Conservation (phyloP, 2,888 invertebrate species). For the Thumatha senex region DNA sequence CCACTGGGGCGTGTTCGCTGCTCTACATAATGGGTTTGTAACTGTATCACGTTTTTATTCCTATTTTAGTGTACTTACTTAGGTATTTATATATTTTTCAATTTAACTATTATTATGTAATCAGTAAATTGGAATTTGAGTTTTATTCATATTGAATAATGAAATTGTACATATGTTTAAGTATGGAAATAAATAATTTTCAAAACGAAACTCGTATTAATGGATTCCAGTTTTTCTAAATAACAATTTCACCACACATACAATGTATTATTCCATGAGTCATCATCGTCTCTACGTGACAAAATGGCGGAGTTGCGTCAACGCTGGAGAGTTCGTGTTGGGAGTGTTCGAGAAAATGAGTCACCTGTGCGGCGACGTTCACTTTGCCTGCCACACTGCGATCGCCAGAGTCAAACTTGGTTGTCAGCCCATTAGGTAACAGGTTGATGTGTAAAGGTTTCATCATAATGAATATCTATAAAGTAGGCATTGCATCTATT, state of each 20-base stretch:
- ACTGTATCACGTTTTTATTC: constrained; percentile 81
- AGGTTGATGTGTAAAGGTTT: constrained; percentile 64
- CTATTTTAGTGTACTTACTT: constrained; percentile 58
- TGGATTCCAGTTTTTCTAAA: constrained; percentile 49
- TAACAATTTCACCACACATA: constrained; percentile 71
- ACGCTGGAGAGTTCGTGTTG: constrained; percentile 51
- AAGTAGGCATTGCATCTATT: constrained; percentile 27
- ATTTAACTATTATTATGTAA: constrained; percentile 63
- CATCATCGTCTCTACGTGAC: constrained; percentile 67
- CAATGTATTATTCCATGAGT: constrained; percentile 82
- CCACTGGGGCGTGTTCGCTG: constrained; percentile 83
- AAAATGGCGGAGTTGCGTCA: constrained; percentile 58
- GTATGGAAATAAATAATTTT: constrained; percentile 76
- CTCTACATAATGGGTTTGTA: constrained; percentile 84
- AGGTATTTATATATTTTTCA: constrained; percentile 65
- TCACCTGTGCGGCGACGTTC: constrained; percentile 45
- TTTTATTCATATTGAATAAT: constrained; percentile 82
- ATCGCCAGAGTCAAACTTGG: constrained; percentile 62
- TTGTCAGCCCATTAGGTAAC: constrained; percentile 82
- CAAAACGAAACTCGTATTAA: constrained; percentile 54
- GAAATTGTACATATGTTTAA: constrained; percentile 81
- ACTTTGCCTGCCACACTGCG: constrained; percentile 47
- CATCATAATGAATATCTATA: constrained; percentile 40
- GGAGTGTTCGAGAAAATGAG: constrained; percentile 53
- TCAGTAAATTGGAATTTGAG: constrained; percentile 71